Base-by-base conservation (phyloP, 2,888 invertebrate species). In the Aphelenchoides bicaudatus region DNA sequence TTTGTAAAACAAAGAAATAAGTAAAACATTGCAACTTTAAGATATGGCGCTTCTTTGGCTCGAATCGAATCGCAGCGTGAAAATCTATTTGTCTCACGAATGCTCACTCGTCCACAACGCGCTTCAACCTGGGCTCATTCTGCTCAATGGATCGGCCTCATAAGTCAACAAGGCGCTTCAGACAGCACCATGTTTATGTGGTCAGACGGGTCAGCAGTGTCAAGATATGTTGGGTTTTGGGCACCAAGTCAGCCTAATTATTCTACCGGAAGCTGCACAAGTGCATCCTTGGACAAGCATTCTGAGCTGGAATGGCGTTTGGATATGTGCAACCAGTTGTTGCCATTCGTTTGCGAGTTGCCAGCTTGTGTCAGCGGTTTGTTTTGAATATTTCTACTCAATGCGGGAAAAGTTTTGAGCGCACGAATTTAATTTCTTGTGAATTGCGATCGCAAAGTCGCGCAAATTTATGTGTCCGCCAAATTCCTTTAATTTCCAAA, bases 21-120 rank as follows among this genome's bases (percentile, higher is more conserved):
- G n/a, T n/a, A n/a, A n/a, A n/a, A n/a, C n/a, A n/a, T n/a, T n/a
- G 19, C 6, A 43, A 48, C 2, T 51, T 46, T 21, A 81, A 92
- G 93, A 82, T 93, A 93, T 82, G 93, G 93, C 76, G 90, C 91
- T 83, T 90, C 91, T 79, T 82, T 94, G 73, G 90, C 91, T 84
- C 87, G 90, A 61, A 88, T 93, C 71, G 91, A 91, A 80, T 88
- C 87, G 39, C 90, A 88, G 81, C 85, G 86, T 66, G 91, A 93
- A 84, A 93, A 93, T 83, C 91, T 91, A 81, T 86, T 89, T 82
- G 89, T 92, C 25, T 86, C 89, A 61, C 85, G 85, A 63, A 86
- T 92, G 84, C 88, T 89, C 39, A 84, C 63, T 8, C 65, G 62
- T 16, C 73, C 73, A 1, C 67, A 70, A 5, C 59, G 66, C 21